Evolutionary conservation across 2,888 invertebrate genomes (phyloP).

Genomic region (Resseliella maxima): DNA sequence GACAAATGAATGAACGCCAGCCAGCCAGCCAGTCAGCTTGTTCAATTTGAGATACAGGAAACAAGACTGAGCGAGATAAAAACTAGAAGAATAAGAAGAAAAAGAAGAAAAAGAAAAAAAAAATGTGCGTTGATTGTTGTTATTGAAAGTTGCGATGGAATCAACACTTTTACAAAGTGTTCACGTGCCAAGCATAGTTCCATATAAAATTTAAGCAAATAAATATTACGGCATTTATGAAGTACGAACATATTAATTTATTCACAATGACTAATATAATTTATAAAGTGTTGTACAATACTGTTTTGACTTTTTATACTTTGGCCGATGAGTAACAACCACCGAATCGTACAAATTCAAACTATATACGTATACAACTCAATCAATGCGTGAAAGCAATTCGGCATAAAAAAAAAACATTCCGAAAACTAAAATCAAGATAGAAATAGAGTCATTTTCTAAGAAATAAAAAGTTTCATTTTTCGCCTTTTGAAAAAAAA

Average conservation of each 20-base stretch:
- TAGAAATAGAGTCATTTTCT: not conserved
- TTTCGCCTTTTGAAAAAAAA: not conserved
- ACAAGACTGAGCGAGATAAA: too few relatives aligned
- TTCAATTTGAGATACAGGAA: conserved; percentile 30
- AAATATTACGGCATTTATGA: not conserved
- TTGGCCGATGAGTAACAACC: not conserved
- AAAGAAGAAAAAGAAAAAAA: not conserved
- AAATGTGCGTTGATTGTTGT: conserved; percentile 19
- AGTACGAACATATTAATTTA: not conserved
- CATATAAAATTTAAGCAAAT: not conserved
- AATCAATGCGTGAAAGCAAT: too few relatives aligned
- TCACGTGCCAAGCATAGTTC: not conserved
- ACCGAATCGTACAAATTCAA: not conserved
- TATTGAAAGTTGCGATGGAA: not conserved
- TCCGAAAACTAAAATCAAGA: not conserved
- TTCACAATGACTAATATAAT: not conserved
- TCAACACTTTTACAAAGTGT: not conserved
- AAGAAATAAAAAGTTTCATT: not conserved
- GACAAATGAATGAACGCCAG: not conserved
- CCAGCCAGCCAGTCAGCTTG: too few relatives aligned
- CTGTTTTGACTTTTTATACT: too few relatives aligned
- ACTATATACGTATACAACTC: too few relatives aligned
- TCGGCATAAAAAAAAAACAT: too few relatives aligned
- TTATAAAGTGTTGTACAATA: not conserved
- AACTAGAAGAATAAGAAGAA: too few relatives aligned